A percentile compares a stretch with the other conserved stretches of the same genome.
Conservation (phyloP, 2,113 vertebrate genomes). For the Rhinogobius similis region DNA sequence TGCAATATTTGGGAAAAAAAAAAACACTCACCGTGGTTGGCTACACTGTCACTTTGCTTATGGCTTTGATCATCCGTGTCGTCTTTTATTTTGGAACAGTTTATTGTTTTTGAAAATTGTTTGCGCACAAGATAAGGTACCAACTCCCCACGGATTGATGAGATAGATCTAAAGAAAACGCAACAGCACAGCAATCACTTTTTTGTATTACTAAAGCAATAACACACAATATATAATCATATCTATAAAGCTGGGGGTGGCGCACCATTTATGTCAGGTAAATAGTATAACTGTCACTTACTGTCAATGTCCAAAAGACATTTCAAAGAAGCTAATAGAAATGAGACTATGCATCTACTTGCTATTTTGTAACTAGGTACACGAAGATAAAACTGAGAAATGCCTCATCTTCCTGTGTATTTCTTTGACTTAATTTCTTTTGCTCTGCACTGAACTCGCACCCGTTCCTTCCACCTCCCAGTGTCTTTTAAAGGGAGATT, state of each 20-base stretch:
- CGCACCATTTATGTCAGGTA: not conserved
- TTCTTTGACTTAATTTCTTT: conserved; percentile 37
- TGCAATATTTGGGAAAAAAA: not conserved
- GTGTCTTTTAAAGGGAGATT: conserved; percentile 85
- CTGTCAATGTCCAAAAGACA: not conserved
- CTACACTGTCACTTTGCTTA: conserved; percentile 79
- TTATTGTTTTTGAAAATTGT: conserved; percentile 86
- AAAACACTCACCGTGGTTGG: conserved; percentile 50
- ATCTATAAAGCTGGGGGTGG: no score
- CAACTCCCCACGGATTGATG: conserved; percentile 92
- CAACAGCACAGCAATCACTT: not conserved
- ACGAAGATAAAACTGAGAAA: conserved; percentile 74
- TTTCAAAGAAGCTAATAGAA: not conserved
- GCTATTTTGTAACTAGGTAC: not conserved
- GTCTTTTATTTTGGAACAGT: conserved; percentile 76
- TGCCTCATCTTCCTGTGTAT: conserved; percentile 52
- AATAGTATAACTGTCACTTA: not conserved
- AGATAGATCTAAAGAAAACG: conserved; percentile 82
- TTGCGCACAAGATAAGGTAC: conserved; percentile 93
- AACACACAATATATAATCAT: not conserved
- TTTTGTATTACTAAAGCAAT: not conserved
- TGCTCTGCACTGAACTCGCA: conserved; percentile 19
- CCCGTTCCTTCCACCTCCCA: conserved; percentile 56
- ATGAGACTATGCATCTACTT: not conserved
- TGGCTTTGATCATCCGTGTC: conserved; percentile 83